Evolutionary conservation across 2,797 vertebrate species (phyloP).

Genomic region (Telmatherina bonti): DNA sequence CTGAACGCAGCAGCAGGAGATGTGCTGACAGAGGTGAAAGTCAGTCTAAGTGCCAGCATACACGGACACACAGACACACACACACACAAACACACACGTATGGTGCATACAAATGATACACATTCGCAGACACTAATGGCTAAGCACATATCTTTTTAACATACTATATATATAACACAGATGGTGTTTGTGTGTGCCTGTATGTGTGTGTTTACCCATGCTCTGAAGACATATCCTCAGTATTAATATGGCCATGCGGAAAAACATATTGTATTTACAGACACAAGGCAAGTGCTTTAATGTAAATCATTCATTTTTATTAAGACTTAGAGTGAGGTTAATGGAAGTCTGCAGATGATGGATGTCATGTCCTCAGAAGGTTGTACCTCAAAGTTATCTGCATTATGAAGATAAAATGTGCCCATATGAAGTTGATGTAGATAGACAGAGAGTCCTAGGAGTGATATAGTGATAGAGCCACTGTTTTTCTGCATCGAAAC

Average conservation of each 20-base stretch:
- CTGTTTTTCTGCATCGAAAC: background rate
- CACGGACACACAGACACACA: background rate
- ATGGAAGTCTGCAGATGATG: slow-evolving; percentile 9
- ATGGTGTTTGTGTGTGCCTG: slow-evolving; percentile 19
- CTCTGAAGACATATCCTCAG: background rate
- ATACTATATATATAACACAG: background rate
- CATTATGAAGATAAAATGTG: background rate
- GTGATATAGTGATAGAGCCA: no score
- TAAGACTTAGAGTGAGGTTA: background rate
- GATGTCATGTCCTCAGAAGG: slow-evolving; percentile 1
- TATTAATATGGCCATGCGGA: background rate
- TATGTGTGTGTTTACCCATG: background rate
- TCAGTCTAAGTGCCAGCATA: slow-evolving; percentile 3
- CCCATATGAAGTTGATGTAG: background rate
- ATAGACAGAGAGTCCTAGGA: background rate
- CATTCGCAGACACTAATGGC: slow-evolving; percentile 1
- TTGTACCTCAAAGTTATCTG: slow-evolving; percentile 22
- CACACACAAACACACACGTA: background rate
- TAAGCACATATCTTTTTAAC: background rate
- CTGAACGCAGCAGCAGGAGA: slow-evolving; percentile 27
- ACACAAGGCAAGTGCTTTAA: background rate
- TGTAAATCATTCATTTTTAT: slow-evolving; percentile 20
- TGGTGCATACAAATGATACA: slow-evolving; percentile 5
- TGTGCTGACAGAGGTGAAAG: slow-evolving; percentile 21
- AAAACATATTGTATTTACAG: background rate